Evolutionary conservation across 2,888 invertebrate genomes (phyloP), one percentile per base, ranked within the genome.

Genomic region (Dendrolimus houi): DNA sequence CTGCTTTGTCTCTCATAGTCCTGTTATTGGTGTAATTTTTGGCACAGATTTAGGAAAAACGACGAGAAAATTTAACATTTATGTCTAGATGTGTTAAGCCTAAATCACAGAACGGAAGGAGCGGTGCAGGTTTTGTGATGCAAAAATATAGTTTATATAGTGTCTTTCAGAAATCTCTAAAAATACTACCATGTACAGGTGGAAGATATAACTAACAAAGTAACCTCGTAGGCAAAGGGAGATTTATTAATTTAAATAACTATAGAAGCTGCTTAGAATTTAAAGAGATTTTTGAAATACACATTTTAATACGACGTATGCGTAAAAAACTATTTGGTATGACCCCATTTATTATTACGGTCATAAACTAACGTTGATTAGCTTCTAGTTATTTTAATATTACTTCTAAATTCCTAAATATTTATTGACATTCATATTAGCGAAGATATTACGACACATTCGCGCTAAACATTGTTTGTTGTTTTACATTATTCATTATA

Each of bases 51-150:
- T 81, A 81, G 80, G 81, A 79, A 77, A 79, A 72, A 75, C 10
- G 75, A 75, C 70, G 74, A 79, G 74, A 72, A 70, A 65, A 61
- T 62, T 68, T 66, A 60, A 60, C 71, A 69, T 75, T 67, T 71
- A 72, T 67, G 72, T 68, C 77, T 84, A 81, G 72, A 71, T 75
- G 83, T 77, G 75, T 71, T 82, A 87, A 82, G 83, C 82, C 87
- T 87, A 88, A 81, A 86, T 87, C 86, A 88, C 87, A 87, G 87
- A 86, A 84, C 81, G 77, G 82, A 85, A 84, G 82, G 80, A 77
- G 82, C 81, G 79, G 84, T 86, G 88, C 83, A 63, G 74, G 79
- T 75, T 77, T 71, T 63, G 77, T 80, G 80, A 81, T 87, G 87
- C 83, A 88, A 86, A 85, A 86, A 88, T 87, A 87, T 82, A 81